phyloP scores from a whole-genome alignment of 2,888 invertebrate species.

The Trilocha varians region DNA sequence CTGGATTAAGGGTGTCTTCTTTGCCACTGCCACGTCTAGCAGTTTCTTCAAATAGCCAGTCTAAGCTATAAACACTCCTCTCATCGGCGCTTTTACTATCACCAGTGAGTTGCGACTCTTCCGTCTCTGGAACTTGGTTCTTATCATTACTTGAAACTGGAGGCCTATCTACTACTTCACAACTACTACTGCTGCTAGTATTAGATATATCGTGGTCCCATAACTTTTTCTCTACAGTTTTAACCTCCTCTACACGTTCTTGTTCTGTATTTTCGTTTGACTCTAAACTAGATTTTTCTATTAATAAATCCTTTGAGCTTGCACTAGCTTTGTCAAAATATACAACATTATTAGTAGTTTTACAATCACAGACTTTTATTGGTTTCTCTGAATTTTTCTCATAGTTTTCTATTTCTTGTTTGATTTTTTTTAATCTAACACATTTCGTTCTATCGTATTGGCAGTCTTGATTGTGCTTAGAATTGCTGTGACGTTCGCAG shows the following conservation, averaged over 20 bases:
- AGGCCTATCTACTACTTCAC: conserved; percentile 57
- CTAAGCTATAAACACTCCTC: conserved; percentile 59
- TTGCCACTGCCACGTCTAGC: conserved; percentile 25
- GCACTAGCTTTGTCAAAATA: conserved; percentile 78
- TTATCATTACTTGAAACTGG: conserved; percentile 30
- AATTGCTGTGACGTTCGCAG: conserved; percentile 41
- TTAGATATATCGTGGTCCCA: conserved; percentile 74
- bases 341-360: conserved; percentile 40
- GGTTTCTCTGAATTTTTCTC: conserved; percentile 37
- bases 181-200: conserved; percentile 74
- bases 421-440: conserved; percentile 60
- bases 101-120: conserved; percentile 46
- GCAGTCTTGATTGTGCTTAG: conserved; percentile 39
- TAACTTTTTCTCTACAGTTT: conserved; percentile 46
- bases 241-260: conserved; percentile 32
- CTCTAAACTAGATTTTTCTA: conserved; percentile 72
- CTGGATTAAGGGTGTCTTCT: conserved; percentile 34
- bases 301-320: conserved; percentile 79
- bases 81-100: conserved; percentile 60
- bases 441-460: conserved; percentile 51
- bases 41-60: conserved; percentile 63
- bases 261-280: conserved; percentile 61
- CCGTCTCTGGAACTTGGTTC: conserved; percentile 36
- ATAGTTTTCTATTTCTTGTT: conserved; percentile 39
- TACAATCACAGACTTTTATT: conserved; percentile 42